phyloP scores from a whole-genome alignment of 2,888 invertebrate genomes.

The Lacanobia wlatinum region DNA sequence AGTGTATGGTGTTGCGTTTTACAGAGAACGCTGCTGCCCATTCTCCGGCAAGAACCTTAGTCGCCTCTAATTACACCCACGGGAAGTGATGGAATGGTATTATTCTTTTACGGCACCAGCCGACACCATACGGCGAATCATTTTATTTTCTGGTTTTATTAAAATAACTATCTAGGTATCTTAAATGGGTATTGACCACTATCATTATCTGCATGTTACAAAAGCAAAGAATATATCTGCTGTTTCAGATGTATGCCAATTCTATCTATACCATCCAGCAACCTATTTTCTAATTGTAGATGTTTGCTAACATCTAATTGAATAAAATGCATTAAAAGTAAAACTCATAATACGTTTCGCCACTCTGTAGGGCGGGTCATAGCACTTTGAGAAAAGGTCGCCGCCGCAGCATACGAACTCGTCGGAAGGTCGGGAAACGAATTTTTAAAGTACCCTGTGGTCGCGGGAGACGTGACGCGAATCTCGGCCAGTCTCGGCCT shows the following conservation, averaged over 20 bases:
- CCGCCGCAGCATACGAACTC: slow-evolving; percentile 61
- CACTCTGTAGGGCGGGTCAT: slow-evolving; percentile 68
- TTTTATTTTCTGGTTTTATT: neutral
- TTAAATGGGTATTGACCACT: neutral
- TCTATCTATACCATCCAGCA: neutral
- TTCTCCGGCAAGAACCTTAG: too few species aligned
- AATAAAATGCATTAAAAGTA: slow-evolving; percentile 27
- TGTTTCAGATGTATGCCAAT: slow-evolving; percentile 1
- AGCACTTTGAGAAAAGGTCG: slow-evolving; percentile 69
- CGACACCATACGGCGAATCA: too few species aligned
- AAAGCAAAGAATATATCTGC: neutral
- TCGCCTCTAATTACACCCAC: too few species aligned
- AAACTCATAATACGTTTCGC: slow-evolving; percentile 66
- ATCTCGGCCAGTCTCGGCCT: slow-evolving; percentile 73
- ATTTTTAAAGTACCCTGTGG: slow-evolving; percentile 81
- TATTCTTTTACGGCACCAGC: too few species aligned
- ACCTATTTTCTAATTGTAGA: slow-evolving; percentile 1
- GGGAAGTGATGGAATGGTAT: too few species aligned
- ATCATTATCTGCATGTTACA: neutral
- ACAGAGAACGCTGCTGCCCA: too few species aligned
- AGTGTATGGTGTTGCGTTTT: too few species aligned
- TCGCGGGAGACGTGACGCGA: slow-evolving; percentile 80
- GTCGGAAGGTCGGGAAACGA: slow-evolving; percentile 71
- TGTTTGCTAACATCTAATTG: slow-evolving; percentile 21
- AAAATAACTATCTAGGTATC: neutral